A percentile compares a stretch with the other conserved stretches of the same genome.
Evolutionary conservation across 2,888 invertebrate species (phyloP).

Genomic region (Erpobdella octoculata): DNA sequence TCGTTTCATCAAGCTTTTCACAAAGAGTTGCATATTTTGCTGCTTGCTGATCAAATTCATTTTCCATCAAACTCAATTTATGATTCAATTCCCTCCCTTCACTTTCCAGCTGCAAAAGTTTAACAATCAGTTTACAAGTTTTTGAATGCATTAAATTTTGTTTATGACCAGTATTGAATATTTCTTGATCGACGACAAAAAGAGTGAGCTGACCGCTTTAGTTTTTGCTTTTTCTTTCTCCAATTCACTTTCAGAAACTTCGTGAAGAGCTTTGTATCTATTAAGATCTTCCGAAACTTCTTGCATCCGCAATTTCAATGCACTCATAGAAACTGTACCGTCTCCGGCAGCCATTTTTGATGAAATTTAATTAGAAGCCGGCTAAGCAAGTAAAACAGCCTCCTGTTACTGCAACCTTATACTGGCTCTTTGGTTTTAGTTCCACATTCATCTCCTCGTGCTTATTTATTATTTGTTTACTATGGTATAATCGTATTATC

Average conservation of each 20-base stretch:
- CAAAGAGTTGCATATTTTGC: not conserved
- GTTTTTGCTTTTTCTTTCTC: slow-evolving; percentile 26
- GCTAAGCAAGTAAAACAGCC: too few relatives aligned
- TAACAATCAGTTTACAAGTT: too few relatives aligned
- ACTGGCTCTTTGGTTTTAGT: too few relatives aligned
- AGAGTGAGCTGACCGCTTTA: slow-evolving; percentile 2
- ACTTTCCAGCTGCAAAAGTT: slow-evolving; percentile 23
- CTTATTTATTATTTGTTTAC: too few relatives aligned
- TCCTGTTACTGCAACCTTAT: too few relatives aligned
- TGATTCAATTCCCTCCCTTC: slow-evolving; percentile 25
- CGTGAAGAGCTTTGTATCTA: slow-evolving; percentile 21
- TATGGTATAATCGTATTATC: too few relatives aligned
- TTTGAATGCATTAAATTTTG: not conserved
- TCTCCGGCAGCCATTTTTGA: slow-evolving; percentile 27
- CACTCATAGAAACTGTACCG: slow-evolving; percentile 25
- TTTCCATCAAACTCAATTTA: slow-evolving; percentile 28
- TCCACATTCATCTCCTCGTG: too few relatives aligned
- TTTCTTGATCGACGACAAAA: too few relatives aligned
- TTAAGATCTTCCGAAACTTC: slow-evolving; percentile 27
- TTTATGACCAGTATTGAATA: not conserved
- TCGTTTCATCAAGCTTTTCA: slow-evolving; percentile 27
- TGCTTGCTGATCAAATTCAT: slow-evolving; percentile 28
- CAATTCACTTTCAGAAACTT: slow-evolving; percentile 21
- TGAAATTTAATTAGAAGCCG: too few relatives aligned
- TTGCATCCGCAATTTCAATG: slow-evolving; percentile 25